A percentile compares a stretch with the other conserved stretches of the same genome.
phyloP scores from a whole-genome alignment of 2,113 vertebrate species.

The Taurulus bubalis region DNA sequence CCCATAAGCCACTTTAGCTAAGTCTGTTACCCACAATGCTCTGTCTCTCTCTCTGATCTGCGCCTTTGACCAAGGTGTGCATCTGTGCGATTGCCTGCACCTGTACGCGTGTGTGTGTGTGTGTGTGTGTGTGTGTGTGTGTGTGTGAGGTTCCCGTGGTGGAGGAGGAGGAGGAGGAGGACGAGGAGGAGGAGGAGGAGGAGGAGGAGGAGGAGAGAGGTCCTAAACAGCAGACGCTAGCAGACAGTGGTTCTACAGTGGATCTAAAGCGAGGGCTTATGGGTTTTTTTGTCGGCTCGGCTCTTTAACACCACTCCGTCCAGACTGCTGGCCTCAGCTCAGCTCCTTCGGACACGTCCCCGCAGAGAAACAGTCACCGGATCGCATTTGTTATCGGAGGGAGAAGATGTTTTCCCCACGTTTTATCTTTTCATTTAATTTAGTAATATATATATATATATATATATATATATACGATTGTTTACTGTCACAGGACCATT shows the following conservation, averaged over 20 bases:
- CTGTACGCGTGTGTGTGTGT: slow-evolving; percentile 21
- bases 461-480: not conserved
- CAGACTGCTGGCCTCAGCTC: slow-evolving; percentile 58
- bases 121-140: slow-evolving; percentile 38
- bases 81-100: slow-evolving; percentile 36
- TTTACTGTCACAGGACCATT: not conserved
- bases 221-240: slow-evolving; percentile 71
- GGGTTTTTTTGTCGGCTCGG: slow-evolving; percentile 59
- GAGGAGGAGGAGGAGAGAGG: not conserved
- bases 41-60: slow-evolving; percentile 61
- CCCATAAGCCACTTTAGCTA: slow-evolving; percentile 82
- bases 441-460: no score
- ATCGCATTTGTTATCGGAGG: not conserved
- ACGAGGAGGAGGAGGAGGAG: slow-evolving; percentile 23
- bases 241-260: slow-evolving; percentile 67
- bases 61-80: slow-evolving; percentile 56
- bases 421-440: not conserved
- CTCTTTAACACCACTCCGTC: slow-evolving; percentile 47
- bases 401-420: not conserved
- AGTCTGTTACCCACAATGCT: slow-evolving; percentile 78
- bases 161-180: slow-evolving; percentile 19
- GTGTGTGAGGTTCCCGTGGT: no score
- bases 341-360: slow-evolving; percentile 26
- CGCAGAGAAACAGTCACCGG: slow-evolving; percentile 10
- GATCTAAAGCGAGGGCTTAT: slow-evolving; percentile 73